Conservation (phyloP, 1,140 invertebrate species). For the Calliopsis andreniformis region DNA sequence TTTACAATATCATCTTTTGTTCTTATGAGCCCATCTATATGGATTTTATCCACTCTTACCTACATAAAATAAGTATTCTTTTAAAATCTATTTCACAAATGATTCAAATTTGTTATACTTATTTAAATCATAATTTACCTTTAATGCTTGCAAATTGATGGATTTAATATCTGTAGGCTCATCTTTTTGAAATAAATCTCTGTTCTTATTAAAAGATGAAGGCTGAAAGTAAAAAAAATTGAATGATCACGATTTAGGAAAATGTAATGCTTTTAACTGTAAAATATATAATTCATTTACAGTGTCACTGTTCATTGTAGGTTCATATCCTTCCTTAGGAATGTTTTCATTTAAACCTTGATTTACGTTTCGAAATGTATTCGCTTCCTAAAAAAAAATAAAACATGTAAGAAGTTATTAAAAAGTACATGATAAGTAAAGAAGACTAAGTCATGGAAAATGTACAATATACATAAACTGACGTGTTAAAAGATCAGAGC, state of each 20-base stretch:
- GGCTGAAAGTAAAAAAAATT: constrained; percentile 40
- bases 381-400: constrained; percentile 52
- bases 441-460: neutral
- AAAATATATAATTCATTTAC: no score
- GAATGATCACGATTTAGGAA: neutral
- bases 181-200: constrained; percentile 42
- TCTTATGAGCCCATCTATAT: constrained; percentile 89
- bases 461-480: neutral
- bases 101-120: neutral
- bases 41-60: constrained; percentile 89
- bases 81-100: constrained; percentile 7
- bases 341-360: constrained; percentile 8
- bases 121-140: constrained; percentile 55
- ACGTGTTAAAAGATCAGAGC: neutral
- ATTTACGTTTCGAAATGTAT: constrained; percentile 14
- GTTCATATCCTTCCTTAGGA: neutral
- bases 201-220: constrained; percentile 17
- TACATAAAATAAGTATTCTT: constrained; percentile 72
- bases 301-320: neutral
- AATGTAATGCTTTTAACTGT: no score
- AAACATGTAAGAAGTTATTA: neutral
- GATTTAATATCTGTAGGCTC: constrained; percentile 26
- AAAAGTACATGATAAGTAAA: neutral
- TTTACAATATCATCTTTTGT: constrained; percentile 93
- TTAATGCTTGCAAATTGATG: constrained; percentile 65